Conservation (phyloP, 2,888 invertebrate species). For the Leptopilina syphax region DNA sequence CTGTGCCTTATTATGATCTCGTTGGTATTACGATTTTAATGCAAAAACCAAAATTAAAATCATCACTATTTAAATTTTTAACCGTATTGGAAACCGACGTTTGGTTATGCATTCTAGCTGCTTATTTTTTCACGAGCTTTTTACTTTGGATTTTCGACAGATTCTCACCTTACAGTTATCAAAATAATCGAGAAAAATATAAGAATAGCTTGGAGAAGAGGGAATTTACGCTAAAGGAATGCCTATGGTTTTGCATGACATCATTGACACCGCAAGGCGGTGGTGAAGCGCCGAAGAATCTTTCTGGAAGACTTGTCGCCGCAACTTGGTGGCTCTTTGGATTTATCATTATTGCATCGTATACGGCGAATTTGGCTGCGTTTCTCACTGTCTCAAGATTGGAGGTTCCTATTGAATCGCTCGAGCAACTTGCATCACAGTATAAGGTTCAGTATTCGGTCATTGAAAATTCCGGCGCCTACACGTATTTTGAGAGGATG, state of each 20-base stretch:
- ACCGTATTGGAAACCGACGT: conserved; percentile 97
- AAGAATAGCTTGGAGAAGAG: conserved; percentile 95
- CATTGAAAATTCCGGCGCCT: conserved; percentile 90
- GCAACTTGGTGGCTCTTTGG: conserved; percentile 99
- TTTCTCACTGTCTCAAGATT: conserved; percentile 96
- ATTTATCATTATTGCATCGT: conserved; percentile 98
- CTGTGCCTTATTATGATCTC: conserved; percentile 98
- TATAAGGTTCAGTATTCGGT: conserved; percentile 98
- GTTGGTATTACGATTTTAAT: conserved; percentile 98
- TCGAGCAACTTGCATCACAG: conserved; percentile 96
- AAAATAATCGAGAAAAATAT: conserved; percentile 95
- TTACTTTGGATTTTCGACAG: conserved; percentile 98
- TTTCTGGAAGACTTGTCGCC: conserved; percentile 95
- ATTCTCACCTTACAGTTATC: conserved; percentile 98
- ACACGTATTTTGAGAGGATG: conserved; percentile 97
- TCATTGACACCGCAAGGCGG: conserved; percentile 97
- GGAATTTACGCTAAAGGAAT: conserved; percentile 96
- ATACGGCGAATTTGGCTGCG: conserved; percentile 98
- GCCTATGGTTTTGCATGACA: conserved; percentile 99
- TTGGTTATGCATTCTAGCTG: conserved; percentile 96
- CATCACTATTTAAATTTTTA: conserved; percentile 96
- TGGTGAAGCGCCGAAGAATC: conserved; percentile 96
- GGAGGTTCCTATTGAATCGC: conserved; percentile 93
- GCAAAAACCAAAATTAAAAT: conserved; percentile 92
- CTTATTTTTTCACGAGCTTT: conserved; percentile 95